Base-by-base conservation (phyloP, 2,113 vertebrate species). In the Aegithalos caudatus region DNA sequence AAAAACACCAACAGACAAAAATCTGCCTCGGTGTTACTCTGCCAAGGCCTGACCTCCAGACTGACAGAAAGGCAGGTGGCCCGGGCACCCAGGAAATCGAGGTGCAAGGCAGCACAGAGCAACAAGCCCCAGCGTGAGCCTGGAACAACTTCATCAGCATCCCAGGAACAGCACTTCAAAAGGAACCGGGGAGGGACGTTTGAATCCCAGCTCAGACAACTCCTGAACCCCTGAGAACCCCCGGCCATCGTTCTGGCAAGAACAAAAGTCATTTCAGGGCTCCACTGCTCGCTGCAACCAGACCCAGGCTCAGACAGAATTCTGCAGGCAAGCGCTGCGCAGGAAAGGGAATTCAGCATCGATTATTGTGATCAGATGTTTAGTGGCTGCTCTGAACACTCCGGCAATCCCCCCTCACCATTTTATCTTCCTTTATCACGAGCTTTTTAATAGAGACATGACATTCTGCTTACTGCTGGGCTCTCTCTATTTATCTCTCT, bases 381-480 rank as follows among this genome's bases (percentile, higher is more conserved):
- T 54, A 77, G 87, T 29, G 79, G 86, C 97, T 92, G 73, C 80
- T 96, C 88, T 95, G 92, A 96, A 96, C 92, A 81, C 90, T 95
- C 97, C 96, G 87, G 95, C 82, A 81, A 88, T 50, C 81, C 91
- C 83, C 87, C 89, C 67, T 94, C 95, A 92, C 78, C 78, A 76
- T 95, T 97, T 97, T 93, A 96, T 97, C 97, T 97, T 90, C 91
- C 91, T 97, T 97, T 97, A 97, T 98, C 97, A 95, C 93, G 53
- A 92, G 97, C 86, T 97, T 96, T 95, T 90, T 97, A 97, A 96
- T 83, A 95, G 94, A 97, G 94, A 97, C 92, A 96, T 95, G 95
- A 97, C 97, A 93, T 97, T 96, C 94, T 91, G 97, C 92, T 95
- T 95, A 95, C 94, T 92, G 90, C 93, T 93, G 85, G 82, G 76